Evolutionary conservation across 1,140 invertebrate species (phyloP), one percentile per base, ranked within the genome.

Genomic region (Ostrea edulis): DNA sequence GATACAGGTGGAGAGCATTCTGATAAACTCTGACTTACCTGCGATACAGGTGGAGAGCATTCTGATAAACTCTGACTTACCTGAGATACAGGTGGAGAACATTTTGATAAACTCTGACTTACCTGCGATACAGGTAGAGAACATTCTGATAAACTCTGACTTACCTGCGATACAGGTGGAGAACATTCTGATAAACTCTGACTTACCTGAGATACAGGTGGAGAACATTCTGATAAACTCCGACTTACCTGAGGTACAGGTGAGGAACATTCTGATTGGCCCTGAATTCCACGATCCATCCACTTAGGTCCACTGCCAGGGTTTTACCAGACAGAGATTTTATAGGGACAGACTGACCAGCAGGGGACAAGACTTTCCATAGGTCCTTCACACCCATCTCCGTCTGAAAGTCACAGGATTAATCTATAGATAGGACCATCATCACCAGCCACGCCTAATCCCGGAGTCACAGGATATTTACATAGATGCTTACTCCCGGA

Each of bases 251-350:
- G 68, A 77, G 68, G 35, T 77, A 77, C 25, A 77, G 68, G 29
- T 44, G 68, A 4, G 25, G 68, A 29, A 35, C 82, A 53, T 7
- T 54, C 52, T 77, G 68, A 20, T 71, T 71, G 4, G 7, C 12
- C 29, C 71, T 53, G 29, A 81, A 86, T 35, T 88, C 87, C 12
- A 84, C 62, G 58, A 88, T 85, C 87, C 87, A 88, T 25, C 62
- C 77, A 85, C 87, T 88, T 4, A 88, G 84, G 29, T 88, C 87
- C 44, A 88, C 87, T 44, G 87, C 87, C 55, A 88, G 51, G 35
- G 44, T 84, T 62, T 88, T 52, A 22, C 87, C 87, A 20, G 52
- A 53, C 12, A 88, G 53, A n/a, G 65, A 77, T 35, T 77, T 29
- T 20, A 82, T 22, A 25, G 52, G 71, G 17, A 86, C 71, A 29